Percentiles rank a stretch among this genome's conserved stretches.
phyloP scores from a whole-genome alignment of 2,888 invertebrate species.

The Campoletis raptor region DNA sequence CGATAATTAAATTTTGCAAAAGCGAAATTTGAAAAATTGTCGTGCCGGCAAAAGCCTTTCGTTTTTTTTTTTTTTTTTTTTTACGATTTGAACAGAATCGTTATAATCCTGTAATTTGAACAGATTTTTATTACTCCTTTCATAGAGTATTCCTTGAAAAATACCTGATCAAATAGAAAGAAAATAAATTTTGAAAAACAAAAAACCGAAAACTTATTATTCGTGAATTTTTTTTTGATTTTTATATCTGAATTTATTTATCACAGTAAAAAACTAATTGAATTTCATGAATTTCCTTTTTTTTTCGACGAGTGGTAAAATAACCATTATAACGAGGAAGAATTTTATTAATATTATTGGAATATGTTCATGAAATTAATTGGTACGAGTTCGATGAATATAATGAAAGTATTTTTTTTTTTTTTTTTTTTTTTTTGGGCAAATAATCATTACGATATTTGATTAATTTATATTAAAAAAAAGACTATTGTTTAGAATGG shows the following conservation, averaged over 20 bases:
- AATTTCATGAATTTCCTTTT: background rate
- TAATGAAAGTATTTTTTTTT: background rate
- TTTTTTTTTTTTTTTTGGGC: background rate
- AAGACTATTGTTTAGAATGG: background rate
- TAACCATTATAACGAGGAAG: background rate
- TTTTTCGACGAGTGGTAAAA: background rate
- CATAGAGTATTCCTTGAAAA: too few relatives aligned
- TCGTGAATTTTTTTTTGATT: background rate
- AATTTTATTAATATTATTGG: background rate
- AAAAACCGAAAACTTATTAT: too few relatives aligned
- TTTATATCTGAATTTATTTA: background rate
- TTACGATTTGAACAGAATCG: too few relatives aligned
- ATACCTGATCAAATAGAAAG: too few relatives aligned
- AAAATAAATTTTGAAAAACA: too few relatives aligned
- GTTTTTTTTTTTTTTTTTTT: too few relatives aligned
- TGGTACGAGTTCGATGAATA: background rate
- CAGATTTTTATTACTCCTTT: too few relatives aligned
- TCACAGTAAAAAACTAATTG: background rate
- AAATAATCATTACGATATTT: background rate
- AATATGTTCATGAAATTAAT: background rate
- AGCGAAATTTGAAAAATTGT: too few relatives aligned
- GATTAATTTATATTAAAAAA: background rate
- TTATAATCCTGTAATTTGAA: too few relatives aligned
- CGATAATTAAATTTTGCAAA: too few relatives aligned
- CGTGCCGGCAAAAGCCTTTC: too few relatives aligned